phyloP scores from a whole-genome alignment of 2,797 vertebrate species.

The Rhincodon typus region DNA sequence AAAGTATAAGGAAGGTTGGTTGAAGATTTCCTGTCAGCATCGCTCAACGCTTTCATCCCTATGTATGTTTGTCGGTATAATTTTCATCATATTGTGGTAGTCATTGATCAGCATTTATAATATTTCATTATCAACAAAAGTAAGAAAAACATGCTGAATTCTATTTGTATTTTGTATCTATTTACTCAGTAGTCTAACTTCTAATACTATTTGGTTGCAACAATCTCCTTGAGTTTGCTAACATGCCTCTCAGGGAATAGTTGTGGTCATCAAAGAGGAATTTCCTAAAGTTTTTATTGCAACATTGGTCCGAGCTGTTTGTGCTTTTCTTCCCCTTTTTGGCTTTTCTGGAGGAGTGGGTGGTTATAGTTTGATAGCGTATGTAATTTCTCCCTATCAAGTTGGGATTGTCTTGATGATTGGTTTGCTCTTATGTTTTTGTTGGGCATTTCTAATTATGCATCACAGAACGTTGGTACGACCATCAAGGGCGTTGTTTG shows the following conservation, averaged over 20 bases:
- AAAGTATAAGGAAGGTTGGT: neutral
- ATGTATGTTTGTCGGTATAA: neutral
- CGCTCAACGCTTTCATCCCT: neutral
- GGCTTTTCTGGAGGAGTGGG: neutral
- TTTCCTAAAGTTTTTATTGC: neutral
- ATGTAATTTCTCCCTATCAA: neutral
- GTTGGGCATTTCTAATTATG: neutral
- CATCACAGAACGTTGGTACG: neutral
- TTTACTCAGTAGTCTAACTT: neutral
- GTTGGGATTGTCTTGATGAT: neutral
- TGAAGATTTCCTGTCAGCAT: neutral
- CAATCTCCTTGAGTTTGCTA: neutral
- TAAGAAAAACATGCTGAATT: neutral
- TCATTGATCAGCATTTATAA: neutral
- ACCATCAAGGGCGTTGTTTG: neutral
- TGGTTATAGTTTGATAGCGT: neutral
- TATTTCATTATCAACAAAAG: neutral
- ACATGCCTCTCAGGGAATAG: neutral
- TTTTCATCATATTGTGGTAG: neutral
- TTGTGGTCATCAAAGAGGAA: too few relatives aligned
- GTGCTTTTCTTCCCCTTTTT: neutral
- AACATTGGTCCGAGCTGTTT: neutral
- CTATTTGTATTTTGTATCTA: neutral
- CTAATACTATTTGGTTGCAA: neutral
- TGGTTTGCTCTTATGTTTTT: neutral